Evolutionary conservation across 2,888 invertebrate genomes (phyloP), one percentile per base, ranked within the genome.

Genomic region (Epirrita christyi): DNA sequence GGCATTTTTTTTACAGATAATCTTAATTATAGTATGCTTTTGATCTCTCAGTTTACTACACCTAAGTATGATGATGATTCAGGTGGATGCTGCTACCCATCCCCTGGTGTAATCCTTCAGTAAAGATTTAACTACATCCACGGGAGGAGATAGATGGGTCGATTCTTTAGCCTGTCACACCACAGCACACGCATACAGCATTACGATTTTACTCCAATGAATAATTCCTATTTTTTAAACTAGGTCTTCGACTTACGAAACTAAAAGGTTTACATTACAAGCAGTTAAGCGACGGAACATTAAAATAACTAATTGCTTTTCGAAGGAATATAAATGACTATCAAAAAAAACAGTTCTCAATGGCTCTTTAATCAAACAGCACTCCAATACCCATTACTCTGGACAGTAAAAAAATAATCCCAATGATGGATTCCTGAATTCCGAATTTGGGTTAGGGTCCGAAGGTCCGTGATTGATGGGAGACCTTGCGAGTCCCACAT

Each of bases 401-500:
- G 27, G 29, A 47, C 41, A 52, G 14, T 49, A 46, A 62, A 59
- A 62, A 55, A 58, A 28, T 51, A 56, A 58, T 58, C 58, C 41
- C 21, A 60, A 62, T 62, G 64, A 65, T 56, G 41, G 59, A 59
- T 55, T 44, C 49, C 36, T 37, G 32, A 41, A 46, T 38, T 47
- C 28, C 32, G 6, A 11, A 38, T 21, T 37, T 28, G 28, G 50
- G 46, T 42, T 28, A 8, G 29, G 59, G 55, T 42, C 59, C 49
- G 46, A 46, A 53, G 58, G 42, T 32, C 50, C 5, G 44, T 55
- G 59, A 59, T 55, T 55, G 59, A 59, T 59, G 51, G 47, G 14
- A 9, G 51, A 40, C 34, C 55, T 45, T 45, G 42, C 34, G 52
- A 45, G 41, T 43, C 72, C 66, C 76, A 73, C 79, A 78, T 79